Base-by-base conservation (phyloP, 1,140 invertebrate genomes). In the Danaus melanippus region DNA sequence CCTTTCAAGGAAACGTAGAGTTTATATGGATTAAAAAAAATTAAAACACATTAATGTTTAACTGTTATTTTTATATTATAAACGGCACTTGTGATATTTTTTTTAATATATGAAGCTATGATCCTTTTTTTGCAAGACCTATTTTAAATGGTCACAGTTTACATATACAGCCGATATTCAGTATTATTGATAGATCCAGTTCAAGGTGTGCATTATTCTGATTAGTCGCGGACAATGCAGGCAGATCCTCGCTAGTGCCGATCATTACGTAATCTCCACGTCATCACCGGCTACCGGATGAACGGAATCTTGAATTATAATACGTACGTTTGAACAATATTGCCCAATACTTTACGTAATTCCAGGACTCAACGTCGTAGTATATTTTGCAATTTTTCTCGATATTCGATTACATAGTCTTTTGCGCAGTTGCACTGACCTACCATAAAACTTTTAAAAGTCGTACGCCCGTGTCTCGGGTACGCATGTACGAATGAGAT, bases 271-370 rank as follows among this genome's bases (percentile, higher is more conserved):
- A 79, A 68, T 74, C 68, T 70, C 21, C 7, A 7, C 21, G 21
- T 32, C 21, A 32, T 7, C 62, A 64, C 69, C 59, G 49, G 67
- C 39, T 63, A 61, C 74, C 70, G 77, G 66, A 79, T 75, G 69
- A 57, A 58, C 65, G 62, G 57, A 60, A 62, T 66, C 67, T 69
- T 60, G 66, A 62, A 72, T 74, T 70, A 15, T 15, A 73, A 69
- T 73, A 68, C 70, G 72, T 79, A 76, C 66, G 76, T 78, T 79
- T 76, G 74, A 72, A 71, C 67, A 75, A 74, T 75, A 43, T 84
- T 84, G 71, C 73, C 68, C 74, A 84, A 83, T 63, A 42, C 9
- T 46, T 83, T 84, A 79, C 74, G 74, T 73, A 83, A 84, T 75
- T 68, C 53, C 71, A 81, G 81, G 81, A 84, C 75, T 76, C 69